Base-by-base conservation (phyloP, 2,113 vertebrate genomes). In the Acrocephalus kingi region DNA sequence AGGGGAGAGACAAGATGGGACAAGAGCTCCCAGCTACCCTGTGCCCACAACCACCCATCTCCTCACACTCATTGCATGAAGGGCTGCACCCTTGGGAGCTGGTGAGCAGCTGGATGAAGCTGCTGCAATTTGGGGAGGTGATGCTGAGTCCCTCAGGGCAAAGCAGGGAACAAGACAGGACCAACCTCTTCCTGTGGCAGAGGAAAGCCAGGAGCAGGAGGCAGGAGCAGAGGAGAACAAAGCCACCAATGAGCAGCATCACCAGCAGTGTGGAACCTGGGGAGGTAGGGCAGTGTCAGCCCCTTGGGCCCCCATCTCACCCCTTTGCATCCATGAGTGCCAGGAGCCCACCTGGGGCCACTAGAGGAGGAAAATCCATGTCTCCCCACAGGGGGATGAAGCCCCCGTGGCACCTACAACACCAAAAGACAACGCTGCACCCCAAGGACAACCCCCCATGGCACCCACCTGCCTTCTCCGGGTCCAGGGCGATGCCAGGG, bases 121-220 rank as follows among this genome's bases (percentile, higher is more conserved):
- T 13, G 4, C 33, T 0, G 1, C 4, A 31, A 24, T 62, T 37
- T 82, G n/a, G 23, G 25, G 35, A n/a, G 24, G n/a, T 0, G 7
- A 67, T 23, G 48, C 76, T 0, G 1, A 37, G n/a, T 31, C 6
- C 39, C 39, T 0, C n/a, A 3, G 30, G 41, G 33, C 0, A 16
- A 74, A 74, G 35, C 8, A 1, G 23, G 41, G 62, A 5, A 17
- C 55, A 58, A 79, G 52, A 48, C 15, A 25, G 69, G n/a, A 94
- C 94, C 62, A 97, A 99, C 99, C 98, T 98, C 97, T 97, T 98
- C 89, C 97, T 98, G 97, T 73, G 97, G 95, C 98, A 98, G 84
- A 99, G 90, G 69, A 98, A 98, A 69, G 90, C 97, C 95, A 99
- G 61, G 87, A 99, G 96, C 94, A 98, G 97, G 31, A 97, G 91